Evolutionary conservation across 2,113 vertebrate genomes (phyloP).

Genomic region (rat (Rattus norvegicus)): DNA sequence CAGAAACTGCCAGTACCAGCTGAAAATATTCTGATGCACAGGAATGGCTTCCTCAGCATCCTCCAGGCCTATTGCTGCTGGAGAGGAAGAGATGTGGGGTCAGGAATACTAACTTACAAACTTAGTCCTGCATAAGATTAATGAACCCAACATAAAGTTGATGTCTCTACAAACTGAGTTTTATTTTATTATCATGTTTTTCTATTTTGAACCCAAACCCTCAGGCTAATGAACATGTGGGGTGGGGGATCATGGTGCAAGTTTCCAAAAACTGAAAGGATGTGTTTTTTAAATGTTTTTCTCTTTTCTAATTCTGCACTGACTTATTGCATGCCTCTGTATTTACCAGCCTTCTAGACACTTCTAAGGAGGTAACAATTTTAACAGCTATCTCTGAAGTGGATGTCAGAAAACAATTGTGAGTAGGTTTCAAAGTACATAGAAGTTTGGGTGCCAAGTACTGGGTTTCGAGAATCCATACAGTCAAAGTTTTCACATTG

Average conservation of each 20-base stretch:
- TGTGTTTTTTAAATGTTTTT: slow-evolving; percentile 8
- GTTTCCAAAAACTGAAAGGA: slow-evolving; percentile 25
- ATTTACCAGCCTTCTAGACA: slow-evolving; percentile 22
- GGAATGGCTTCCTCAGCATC: background rate
- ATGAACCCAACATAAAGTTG: background rate
- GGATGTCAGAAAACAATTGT: slow-evolving; percentile 22
- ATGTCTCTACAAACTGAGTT: background rate
- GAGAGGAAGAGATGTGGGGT: background rate
- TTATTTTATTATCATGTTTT: background rate
- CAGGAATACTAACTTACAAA: background rate
- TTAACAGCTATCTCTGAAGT: slow-evolving; percentile 40
- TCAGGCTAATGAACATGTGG: background rate
- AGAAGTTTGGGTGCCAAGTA: slow-evolving; percentile 29
- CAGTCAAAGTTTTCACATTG: slow-evolving; percentile 1
- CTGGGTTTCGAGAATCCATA: slow-evolving; percentile 29
- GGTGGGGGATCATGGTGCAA: background rate
- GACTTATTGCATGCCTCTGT: background rate
- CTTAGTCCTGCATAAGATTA: background rate
- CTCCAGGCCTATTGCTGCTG: background rate
- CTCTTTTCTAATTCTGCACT: background rate
- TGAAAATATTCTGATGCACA: background rate
- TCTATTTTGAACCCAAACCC: slow-evolving; percentile 7
- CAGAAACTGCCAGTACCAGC: background rate
- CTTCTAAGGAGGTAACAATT: background rate
- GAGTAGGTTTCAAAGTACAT: background rate